Conservation (phyloP, 2,888 invertebrate species). For the Choristoneura rosaceana region DNA sequence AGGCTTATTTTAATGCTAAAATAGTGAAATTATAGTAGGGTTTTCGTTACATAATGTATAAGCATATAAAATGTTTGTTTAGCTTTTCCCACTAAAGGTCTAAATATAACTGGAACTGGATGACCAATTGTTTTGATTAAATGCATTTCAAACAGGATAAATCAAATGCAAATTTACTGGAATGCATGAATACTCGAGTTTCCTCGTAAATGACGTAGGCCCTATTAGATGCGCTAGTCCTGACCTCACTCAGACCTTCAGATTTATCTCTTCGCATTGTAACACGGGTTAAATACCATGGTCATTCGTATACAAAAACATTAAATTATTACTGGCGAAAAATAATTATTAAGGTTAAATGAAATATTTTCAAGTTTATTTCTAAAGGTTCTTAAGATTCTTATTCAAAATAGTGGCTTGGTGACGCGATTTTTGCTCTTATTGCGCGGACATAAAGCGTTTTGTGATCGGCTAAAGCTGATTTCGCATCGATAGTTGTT, state of each 20-base stretch:
- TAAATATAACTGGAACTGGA: neutral
- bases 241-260: slow-evolving; percentile 37
- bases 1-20: too few species aligned
- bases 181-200: slow-evolving; percentile 22
- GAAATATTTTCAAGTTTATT: slow-evolving; percentile 2
- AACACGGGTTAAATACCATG: slow-evolving; percentile 29
- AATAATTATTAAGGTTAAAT: slow-evolving; percentile 33
- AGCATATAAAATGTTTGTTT: too few species aligned
- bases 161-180: slow-evolving; percentile 1
- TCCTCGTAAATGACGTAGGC: slow-evolving; percentile 38
- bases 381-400: neutral
- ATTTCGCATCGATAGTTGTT: too few species aligned
- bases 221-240: slow-evolving; percentile 40
- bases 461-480: too few species aligned
- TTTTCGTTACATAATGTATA: too few species aligned
- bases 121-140: neutral
- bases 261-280: slow-evolving; percentile 32
- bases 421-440: too few species aligned
- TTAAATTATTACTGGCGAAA: slow-evolving; percentile 16
- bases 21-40: too few species aligned
- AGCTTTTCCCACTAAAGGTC: neutral
- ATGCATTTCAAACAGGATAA: slow-evolving; percentile 1
- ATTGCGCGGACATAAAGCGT: too few species aligned
- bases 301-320: slow-evolving; percentile 30
- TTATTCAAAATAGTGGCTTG: too few species aligned